These are phyloP conservation scores for Colinus virginianus DNA, from an alignment of 2,113 vertebrate genomes.

Conservation along the genomic window DNA sequence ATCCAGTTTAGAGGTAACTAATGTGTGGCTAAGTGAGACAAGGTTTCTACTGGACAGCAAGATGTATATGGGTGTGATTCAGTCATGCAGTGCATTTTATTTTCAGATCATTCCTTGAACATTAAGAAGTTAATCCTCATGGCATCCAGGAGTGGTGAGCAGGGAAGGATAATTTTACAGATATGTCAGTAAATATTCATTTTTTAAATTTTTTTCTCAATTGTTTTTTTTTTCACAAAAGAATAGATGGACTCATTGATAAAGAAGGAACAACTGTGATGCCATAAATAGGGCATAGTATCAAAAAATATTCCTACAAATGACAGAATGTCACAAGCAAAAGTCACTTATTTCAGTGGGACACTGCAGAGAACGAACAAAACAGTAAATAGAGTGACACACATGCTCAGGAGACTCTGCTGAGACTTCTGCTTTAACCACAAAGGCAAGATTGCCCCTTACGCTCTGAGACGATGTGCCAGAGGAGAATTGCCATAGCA, in stretches of 20 bases:
- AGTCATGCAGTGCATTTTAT: neutral
- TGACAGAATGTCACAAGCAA: neutral
- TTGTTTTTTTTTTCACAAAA: neutral
- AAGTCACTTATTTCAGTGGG: neutral
- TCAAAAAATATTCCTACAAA: neutral
- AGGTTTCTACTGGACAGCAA: neutral
- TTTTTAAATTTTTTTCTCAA: neutral
- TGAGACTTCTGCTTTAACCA: neutral
- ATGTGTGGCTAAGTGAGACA: neutral
- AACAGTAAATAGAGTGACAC: neutral
- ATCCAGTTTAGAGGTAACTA: neutral
- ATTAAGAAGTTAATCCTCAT: neutral
- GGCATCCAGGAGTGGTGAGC: neutral
- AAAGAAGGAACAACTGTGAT: neutral
- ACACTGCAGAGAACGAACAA: neutral
- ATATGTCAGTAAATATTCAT: neutral
- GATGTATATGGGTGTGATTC: neutral
- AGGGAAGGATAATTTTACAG: neutral
- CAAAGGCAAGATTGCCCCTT: conserved; percentile 8
- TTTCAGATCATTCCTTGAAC: neutral
- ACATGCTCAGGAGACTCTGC: neutral
- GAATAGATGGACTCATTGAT: neutral
- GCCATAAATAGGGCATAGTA: neutral
- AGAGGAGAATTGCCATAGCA: conserved; percentile 13
- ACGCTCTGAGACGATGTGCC: neutral